Evolutionary conservation across 2,888 invertebrate species (phyloP).

Genomic region (Acanthosepion pharaonis): DNA sequence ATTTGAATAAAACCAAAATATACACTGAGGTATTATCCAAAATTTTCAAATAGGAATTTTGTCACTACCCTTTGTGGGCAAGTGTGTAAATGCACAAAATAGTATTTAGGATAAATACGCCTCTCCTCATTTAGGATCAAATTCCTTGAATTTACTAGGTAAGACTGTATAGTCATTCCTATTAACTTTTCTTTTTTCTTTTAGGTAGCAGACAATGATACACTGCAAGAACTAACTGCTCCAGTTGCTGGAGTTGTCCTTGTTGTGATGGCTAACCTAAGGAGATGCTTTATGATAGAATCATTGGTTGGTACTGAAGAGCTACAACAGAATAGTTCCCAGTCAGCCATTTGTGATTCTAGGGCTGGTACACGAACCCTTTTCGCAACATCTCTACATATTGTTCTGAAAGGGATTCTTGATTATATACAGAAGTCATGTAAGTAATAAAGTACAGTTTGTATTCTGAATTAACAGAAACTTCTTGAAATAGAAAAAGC

Average conservation of each 20-base stretch:
- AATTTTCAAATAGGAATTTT: too few species aligned
- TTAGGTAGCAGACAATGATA: conserved; percentile 77
- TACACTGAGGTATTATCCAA: too few species aligned
- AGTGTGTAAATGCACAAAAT: too few species aligned
- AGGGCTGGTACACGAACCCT: conserved; percentile 67
- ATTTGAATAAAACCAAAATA: too few species aligned
- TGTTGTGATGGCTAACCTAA: conserved; percentile 84
- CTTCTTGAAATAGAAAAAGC: not conserved
- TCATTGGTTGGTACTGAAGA: not conserved
- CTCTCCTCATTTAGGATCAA: too few species aligned
- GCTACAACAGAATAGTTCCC: not conserved
- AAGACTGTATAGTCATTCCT: not conserved
- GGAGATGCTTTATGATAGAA: conserved; percentile 75
- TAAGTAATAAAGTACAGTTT: conserved; percentile 73
- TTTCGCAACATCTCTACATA: conserved; percentile 73
- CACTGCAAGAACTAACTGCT: conserved; percentile 85
- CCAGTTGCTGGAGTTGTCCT: conserved; percentile 87
- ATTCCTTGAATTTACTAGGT: too few species aligned
- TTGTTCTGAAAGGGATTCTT: conserved; percentile 80
- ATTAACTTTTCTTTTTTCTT: not conserved
- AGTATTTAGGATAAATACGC: too few species aligned
- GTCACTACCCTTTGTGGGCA: too few species aligned
- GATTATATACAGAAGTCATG: conserved; percentile 87
- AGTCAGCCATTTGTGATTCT: not conserved
- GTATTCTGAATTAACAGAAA: not conserved